Conservation (phyloP, 2,797 vertebrate genomes). For the Lepilemur ruficaudatus region DNA sequence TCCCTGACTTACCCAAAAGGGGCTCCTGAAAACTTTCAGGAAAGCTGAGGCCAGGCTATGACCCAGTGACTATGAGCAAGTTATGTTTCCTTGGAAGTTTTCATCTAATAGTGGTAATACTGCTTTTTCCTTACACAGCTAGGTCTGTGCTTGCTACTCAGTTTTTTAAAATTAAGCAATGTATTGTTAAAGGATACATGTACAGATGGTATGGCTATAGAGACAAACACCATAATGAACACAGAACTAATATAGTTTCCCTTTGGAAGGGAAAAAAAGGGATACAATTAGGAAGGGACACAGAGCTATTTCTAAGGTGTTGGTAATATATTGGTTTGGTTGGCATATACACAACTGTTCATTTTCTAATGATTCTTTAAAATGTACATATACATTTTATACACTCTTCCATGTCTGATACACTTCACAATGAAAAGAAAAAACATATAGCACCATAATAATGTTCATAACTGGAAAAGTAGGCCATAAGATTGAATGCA, state of each 20-base stretch:
- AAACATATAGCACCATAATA: neutral
- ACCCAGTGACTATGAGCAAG: neutral
- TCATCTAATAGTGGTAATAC: neutral
- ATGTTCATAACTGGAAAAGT: neutral
- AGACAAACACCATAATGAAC: neutral
- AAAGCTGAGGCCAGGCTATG: neutral
- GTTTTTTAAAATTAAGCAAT: neutral
- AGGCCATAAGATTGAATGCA: neutral
- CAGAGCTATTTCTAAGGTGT: neutral
- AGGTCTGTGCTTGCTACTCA: neutral
- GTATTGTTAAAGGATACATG: neutral
- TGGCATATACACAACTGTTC: neutral
- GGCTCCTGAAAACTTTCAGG: neutral
- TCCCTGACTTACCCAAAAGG: neutral
- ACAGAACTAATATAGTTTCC: neutral
- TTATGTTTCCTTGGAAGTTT: neutral
- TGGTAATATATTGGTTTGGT: neutral
- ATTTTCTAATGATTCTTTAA: conserved; percentile 43
- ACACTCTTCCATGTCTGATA: neutral
- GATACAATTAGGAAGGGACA: neutral
- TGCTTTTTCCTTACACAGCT: neutral
- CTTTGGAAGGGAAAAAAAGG: neutral
- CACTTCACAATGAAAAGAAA: conserved; percentile 9
- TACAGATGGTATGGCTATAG: neutral
- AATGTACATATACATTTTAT: neutral